phyloP scores from a whole-genome alignment of 2,113 vertebrate species.

The Marcusenius ussheri region DNA sequence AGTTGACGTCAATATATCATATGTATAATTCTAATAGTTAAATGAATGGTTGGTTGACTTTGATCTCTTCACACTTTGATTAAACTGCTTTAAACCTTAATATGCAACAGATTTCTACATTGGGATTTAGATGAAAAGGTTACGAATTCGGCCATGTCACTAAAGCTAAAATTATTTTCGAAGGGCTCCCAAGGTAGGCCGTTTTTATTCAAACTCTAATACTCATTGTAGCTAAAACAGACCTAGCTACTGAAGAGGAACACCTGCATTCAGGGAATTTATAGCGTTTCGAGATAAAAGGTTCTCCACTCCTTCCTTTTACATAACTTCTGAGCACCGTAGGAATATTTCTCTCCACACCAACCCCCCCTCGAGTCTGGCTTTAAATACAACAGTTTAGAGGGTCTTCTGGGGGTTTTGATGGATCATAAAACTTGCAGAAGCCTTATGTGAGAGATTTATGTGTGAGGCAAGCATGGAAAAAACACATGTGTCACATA shows the following conservation, averaged over 20 bases:
- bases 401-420: slow-evolving; percentile 2
- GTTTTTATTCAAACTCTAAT: not conserved
- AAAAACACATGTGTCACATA: not conserved
- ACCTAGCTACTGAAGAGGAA: not conserved
- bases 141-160: not conserved
- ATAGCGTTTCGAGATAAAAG: not conserved
- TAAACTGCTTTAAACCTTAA: not conserved
- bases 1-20: not conserved
- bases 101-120: not conserved
- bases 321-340: not conserved
- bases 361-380: not conserved
- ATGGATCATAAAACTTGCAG: not conserved
- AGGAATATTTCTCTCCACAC: slow-evolving; percentile 1
- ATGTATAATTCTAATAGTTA: not conserved
- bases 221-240: not conserved
- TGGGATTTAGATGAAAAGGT: not conserved
- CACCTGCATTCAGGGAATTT: not conserved
- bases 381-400: not conserved
- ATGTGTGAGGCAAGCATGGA: not conserved
- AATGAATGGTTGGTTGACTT: not conserved
- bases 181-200: not conserved
- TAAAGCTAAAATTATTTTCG: not conserved
- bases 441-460: not conserved
- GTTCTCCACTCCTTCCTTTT: not conserved
- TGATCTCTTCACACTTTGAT: not conserved